A percentile compares a stretch with the other conserved stretches of the same genome.
phyloP scores from a whole-genome alignment of 2,113 vertebrate species.

The Austrofundulus limnaeus region DNA sequence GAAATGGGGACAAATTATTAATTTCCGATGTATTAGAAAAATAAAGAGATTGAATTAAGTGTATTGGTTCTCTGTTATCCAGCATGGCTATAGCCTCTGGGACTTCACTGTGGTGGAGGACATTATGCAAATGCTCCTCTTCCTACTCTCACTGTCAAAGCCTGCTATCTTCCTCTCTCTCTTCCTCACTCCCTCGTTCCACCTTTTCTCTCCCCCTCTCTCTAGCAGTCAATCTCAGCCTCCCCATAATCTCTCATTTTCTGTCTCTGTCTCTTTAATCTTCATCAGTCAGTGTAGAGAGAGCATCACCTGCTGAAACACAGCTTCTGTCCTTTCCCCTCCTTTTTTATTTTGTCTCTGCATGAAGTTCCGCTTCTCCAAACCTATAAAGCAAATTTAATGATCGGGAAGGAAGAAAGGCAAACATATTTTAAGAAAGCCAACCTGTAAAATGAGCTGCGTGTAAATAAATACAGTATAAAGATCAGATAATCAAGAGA shows the following conservation, averaged over 20 bases:
- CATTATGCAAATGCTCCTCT: conserved; percentile 95
- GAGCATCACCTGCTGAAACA: conserved; percentile 53
- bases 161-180: conserved; percentile 43
- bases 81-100: conserved; percentile 94
- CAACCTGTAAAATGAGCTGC: no score
- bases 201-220: conserved; percentile 43
- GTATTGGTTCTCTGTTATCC: conserved; percentile 99
- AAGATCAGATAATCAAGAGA: no score
- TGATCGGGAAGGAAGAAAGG: conserved; percentile 23
- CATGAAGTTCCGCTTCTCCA: conserved; percentile 38
- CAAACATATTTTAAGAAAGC: conserved; percentile 6
- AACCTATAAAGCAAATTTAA: conserved; percentile 42
- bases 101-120: conserved; percentile 95
- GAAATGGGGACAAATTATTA: conserved; percentile 92
- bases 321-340: conserved; percentile 20
- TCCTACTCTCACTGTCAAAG: conserved; percentile 48
- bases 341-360: conserved; percentile 15
- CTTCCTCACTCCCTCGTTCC: conserved; percentile 39
- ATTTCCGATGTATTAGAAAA: conserved; percentile 99
- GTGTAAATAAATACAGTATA: no score
- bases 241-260: conserved; percentile 76
- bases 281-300: conserved; percentile 65
- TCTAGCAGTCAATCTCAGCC: conserved; percentile 64
- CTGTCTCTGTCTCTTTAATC: conserved; percentile 71
- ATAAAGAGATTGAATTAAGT: conserved; percentile 99